Conservation (phyloP, 1,140 invertebrate genomes). For the Armadillidium nasatum region DNA sequence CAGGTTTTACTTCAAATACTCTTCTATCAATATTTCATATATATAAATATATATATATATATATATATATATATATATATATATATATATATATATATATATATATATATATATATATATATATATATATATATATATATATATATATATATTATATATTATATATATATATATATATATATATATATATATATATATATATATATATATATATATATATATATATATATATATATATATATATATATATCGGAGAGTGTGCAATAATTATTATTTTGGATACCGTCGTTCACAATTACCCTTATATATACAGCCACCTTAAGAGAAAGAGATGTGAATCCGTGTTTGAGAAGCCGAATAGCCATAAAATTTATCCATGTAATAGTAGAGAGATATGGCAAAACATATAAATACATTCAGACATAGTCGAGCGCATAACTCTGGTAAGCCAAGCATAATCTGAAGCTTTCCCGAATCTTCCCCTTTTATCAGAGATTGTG, state of each 20-base stretch:
- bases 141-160: background rate
- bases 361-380: too few species aligned
- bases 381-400: too few species aligned
- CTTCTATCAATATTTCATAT: background rate
- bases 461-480: background rate
- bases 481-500: constrained; percentile 3
- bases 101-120: background rate
- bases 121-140: background rate
- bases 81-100: background rate
- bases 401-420: too few species aligned
- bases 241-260: too few species aligned
- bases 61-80: background rate
- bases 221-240: too few species aligned
- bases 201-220: too few species aligned
- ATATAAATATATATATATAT: background rate
- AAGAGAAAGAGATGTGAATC: too few species aligned
- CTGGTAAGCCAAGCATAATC: constrained; percentile 2
- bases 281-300: too few species aligned
- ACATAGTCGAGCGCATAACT: too few species aligned
- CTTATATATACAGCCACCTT: too few species aligned
- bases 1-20: background rate
- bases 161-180: background rate
- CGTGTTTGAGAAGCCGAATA: too few species aligned
- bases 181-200: background rate
- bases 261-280: too few species aligned